These are phyloP conservation scores for Cephus pygmeus DNA, from an alignment of 2,888 invertebrate genomes.

Conservation along the genomic window DNA sequence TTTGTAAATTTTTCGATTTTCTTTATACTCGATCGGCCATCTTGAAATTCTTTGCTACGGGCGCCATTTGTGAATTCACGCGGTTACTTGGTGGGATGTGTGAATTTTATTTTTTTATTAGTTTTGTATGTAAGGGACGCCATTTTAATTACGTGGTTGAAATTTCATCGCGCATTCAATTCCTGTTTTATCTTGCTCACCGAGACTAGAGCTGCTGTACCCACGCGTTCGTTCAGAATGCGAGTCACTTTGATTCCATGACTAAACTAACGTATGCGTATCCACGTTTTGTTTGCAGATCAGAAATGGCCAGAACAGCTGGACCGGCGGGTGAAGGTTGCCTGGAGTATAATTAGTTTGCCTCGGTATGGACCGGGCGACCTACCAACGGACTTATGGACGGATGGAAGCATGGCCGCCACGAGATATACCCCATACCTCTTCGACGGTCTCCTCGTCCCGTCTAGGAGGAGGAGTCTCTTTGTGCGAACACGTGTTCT, in stretches of 20 bases:
- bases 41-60: background rate
- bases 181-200: background rate
- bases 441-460: background rate
- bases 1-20: background rate
- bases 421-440: background rate
- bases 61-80: background rate
- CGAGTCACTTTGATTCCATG: background rate
- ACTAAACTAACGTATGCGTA: background rate
- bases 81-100: no score
- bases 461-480: background rate
- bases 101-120: background rate
- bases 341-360: constrained; percentile 38
- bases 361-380: constrained; percentile 28
- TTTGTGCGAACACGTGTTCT: constrained; percentile 2
- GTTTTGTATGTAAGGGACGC: background rate
- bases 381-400: constrained; percentile 2
- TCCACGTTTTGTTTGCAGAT: constrained; percentile 28
- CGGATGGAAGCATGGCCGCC: background rate
- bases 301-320: constrained; percentile 30
- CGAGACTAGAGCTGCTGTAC: background rate
- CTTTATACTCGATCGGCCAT: background rate
- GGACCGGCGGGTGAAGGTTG: constrained; percentile 33
- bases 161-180: background rate
- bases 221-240: background rate
- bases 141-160: background rate